Evolutionary conservation across 2,113 vertebrate genomes (phyloP).

Genomic region (Tinamus guttatus): DNA sequence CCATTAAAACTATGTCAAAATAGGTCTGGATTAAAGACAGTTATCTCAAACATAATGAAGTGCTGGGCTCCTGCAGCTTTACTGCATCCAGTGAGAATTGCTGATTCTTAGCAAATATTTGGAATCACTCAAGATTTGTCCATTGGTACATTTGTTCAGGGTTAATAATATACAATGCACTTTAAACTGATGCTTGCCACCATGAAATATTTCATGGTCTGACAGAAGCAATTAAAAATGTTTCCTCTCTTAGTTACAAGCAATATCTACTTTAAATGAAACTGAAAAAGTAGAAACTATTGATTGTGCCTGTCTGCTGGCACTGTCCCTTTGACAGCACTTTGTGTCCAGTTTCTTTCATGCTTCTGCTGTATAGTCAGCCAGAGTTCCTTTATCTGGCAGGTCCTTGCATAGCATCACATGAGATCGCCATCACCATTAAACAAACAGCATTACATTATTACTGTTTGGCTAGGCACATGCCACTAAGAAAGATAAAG

Average conservation of each 20-base stretch:
- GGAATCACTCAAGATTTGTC: not conserved
- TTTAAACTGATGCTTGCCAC: not conserved
- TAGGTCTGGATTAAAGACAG: slow-evolving; percentile 20
- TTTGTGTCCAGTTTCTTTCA: not conserved
- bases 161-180: not conserved
- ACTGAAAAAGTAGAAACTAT: not conserved
- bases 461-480: not conserved
- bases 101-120: not conserved
- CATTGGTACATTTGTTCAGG: not conserved
- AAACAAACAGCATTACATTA: not conserved
- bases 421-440: fast-evolving
- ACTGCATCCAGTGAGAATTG: not conserved
- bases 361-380: not conserved
- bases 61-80: not conserved
- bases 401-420: not conserved
- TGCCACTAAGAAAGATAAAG: not conserved
- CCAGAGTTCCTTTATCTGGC: not conserved
- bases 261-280: not conserved
- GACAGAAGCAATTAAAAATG: not conserved
- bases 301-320: not conserved
- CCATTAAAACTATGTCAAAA: slow-evolving; percentile 45
- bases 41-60: not conserved
- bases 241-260: not conserved
- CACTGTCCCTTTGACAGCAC: not conserved
- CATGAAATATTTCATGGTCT: not conserved